phyloP scores from a whole-genome alignment of 2,888 invertebrate genomes.

The Odontomyia ornata region DNA sequence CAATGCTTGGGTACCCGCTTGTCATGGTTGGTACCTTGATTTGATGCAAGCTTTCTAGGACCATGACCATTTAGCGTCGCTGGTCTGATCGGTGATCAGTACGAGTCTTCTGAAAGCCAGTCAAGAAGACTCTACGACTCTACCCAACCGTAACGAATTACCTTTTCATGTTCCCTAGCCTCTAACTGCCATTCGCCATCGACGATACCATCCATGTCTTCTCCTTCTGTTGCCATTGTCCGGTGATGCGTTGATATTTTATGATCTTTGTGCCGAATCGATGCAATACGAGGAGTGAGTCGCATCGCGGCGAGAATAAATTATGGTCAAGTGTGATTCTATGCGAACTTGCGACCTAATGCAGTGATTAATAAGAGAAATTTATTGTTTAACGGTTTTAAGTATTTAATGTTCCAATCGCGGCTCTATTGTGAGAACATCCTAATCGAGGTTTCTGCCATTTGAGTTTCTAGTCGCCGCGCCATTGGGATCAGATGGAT shows the following conservation, averaged over 20 bases:
- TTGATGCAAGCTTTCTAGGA: slow-evolving; percentile 5
- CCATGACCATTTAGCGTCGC: slow-evolving; percentile 16
- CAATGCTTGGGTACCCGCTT: background rate
- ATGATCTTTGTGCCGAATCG: background rate
- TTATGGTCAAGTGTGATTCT: slow-evolving; percentile 35
- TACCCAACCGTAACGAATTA: background rate
- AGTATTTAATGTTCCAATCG: background rate
- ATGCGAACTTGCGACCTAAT: slow-evolving; percentile 27
- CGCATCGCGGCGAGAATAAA: slow-evolving; percentile 5
- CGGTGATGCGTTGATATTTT: slow-evolving; percentile 23
- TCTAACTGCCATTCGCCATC: slow-evolving; percentile 7
- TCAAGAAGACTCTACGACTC: too few relatives aligned
- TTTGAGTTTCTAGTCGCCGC: too few relatives aligned
- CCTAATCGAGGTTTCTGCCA: too few relatives aligned
- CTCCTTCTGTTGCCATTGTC: slow-evolving; percentile 9
- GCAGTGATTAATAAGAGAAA: slow-evolving; percentile 36
- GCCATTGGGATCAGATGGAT: background rate
- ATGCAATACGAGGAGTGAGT: slow-evolving; percentile 13
- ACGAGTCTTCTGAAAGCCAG: background rate
- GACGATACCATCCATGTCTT: slow-evolving; percentile 9
- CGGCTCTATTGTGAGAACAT: background rate
- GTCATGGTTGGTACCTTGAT: background rate
- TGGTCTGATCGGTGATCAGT: slow-evolving; percentile 8
- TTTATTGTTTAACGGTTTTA: slow-evolving; percentile 32
- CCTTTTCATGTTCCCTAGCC: background rate